A percentile compares a stretch with the other conserved stretches of the same genome.
Conservation (phyloP, 2,888 invertebrate species). For the Aphidius colemani region DNA sequence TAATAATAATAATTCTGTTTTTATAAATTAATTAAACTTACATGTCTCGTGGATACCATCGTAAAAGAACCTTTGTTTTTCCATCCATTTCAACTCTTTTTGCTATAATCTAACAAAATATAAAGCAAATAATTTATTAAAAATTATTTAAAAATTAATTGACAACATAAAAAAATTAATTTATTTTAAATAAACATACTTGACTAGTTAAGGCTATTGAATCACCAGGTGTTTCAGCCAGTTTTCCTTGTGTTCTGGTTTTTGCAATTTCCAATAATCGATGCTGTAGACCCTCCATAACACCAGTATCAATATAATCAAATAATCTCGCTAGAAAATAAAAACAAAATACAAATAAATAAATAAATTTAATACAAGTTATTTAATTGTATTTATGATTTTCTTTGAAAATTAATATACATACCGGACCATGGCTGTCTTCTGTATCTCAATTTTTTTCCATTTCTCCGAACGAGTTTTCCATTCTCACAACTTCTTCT, state of each 20-base stretch:
- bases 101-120: constrained; percentile 64
- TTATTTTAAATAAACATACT: constrained; percentile 52
- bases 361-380: no score
- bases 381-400: no score
- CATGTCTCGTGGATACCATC: constrained; percentile 86
- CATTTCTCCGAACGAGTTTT: constrained; percentile 83
- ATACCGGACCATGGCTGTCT: constrained; percentile 89
- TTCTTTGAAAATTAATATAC: constrained; percentile 34
- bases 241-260: constrained; percentile 66
- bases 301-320: constrained; percentile 90
- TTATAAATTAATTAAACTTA: constrained; percentile 66
- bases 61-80: constrained; percentile 73
- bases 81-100: constrained; percentile 70
- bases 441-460: constrained; percentile 84
- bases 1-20: no score
- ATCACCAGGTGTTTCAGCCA: constrained; percentile 69
- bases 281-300: constrained; percentile 90
- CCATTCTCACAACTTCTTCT: constrained; percentile 78
- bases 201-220: constrained; percentile 74
- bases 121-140: constrained; percentile 8
- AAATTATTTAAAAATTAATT: not conserved
- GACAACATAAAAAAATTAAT: not conserved
- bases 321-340: constrained; percentile 81
- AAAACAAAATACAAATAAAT: not conserved
- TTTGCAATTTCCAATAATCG: constrained; percentile 70